A percentile compares a stretch with the other conserved stretches of the same genome.
phyloP scores from a whole-genome alignment of 2,797 vertebrate species.

The Aeoliscus strigatus region DNA sequence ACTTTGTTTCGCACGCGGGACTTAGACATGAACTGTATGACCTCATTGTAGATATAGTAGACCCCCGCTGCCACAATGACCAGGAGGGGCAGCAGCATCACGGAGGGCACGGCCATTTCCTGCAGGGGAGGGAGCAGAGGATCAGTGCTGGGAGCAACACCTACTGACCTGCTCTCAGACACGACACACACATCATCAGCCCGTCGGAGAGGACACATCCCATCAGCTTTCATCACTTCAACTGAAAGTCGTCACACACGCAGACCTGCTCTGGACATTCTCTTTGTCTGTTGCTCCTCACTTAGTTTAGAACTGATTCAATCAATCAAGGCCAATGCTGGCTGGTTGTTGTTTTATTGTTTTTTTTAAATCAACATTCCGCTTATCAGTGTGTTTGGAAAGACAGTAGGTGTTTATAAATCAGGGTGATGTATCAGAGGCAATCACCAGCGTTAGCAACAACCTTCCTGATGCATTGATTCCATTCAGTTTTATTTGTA shows the following conservation, averaged over 20 bases:
- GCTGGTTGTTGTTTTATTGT: not conserved
- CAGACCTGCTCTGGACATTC: no score
- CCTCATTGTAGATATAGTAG: conserved; percentile 88
- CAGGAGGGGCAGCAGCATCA: conserved; percentile 82
- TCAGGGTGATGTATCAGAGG: conserved; percentile 14
- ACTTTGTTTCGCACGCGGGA: conserved; percentile 91
- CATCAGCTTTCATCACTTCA: no score
- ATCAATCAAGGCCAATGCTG: not conserved
- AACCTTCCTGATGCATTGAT: no score
- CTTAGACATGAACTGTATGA: conserved; percentile 84
- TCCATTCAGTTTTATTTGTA: no score
- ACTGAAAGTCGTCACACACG: not conserved
- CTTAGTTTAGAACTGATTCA: conserved; percentile 10
- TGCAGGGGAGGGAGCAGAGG: conserved; percentile 25
- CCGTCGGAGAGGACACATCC: not conserved
- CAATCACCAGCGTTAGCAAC: conserved; percentile 3
- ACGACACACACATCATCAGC: not conserved
- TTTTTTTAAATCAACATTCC: no score
- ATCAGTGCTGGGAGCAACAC: conserved; percentile 6
- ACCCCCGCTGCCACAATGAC: conserved; percentile 83
- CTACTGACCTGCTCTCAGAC: conserved; percentile 13
- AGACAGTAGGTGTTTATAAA: not conserved
- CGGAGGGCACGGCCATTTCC: conserved; percentile 80
- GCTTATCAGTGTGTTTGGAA: conserved; percentile 2
- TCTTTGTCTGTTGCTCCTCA: not conserved